These are phyloP conservation scores for Gambusia yucatana DNA, from an alignment of 2,797 vertebrate genomes.

Conservation along the genomic window DNA sequence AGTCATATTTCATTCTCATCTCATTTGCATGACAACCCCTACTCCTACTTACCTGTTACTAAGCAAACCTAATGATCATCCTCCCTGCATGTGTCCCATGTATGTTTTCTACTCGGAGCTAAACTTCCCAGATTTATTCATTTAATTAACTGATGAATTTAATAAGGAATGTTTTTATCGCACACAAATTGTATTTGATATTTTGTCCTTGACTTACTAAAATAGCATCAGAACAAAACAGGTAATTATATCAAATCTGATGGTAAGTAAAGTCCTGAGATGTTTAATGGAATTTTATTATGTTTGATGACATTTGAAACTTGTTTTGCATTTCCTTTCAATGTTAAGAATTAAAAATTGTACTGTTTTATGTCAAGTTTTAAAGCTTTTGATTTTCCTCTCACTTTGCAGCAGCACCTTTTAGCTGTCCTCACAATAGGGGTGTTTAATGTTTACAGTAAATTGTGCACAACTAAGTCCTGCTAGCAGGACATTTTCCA, in stretches of 20 bases:
- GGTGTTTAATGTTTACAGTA: constrained; percentile 10
- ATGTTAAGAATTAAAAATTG: background rate
- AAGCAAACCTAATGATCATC: constrained; percentile 64
- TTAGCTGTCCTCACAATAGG: background rate
- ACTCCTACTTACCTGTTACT: constrained; percentile 22
- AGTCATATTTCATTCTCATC: constrained; percentile 57
- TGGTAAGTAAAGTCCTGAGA: constrained; percentile 62
- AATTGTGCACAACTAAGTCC: constrained; percentile 4
- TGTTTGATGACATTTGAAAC: background rate
- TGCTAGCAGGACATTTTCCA: constrained; percentile 8
- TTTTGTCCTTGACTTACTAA: constrained; percentile 6
- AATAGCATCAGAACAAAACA: constrained; percentile 9
- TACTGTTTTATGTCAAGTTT: background rate
- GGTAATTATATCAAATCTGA: constrained; percentile 19
- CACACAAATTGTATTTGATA: constrained; percentile 7
- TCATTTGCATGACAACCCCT: constrained; percentile 66
- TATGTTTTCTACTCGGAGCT: constrained; percentile 44
- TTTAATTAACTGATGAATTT: constrained; percentile 30
- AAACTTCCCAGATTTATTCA: constrained; percentile 27
- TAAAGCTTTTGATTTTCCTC: background rate
- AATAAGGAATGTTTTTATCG: constrained; percentile 9
- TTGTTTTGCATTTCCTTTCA: background rate
- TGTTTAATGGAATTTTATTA: background rate
- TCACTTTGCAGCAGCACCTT: background rate
- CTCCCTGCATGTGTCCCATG: constrained; percentile 65